phyloP scores from a whole-genome alignment of 2,888 invertebrate genomes.

The Cryptocephalus primarius region DNA sequence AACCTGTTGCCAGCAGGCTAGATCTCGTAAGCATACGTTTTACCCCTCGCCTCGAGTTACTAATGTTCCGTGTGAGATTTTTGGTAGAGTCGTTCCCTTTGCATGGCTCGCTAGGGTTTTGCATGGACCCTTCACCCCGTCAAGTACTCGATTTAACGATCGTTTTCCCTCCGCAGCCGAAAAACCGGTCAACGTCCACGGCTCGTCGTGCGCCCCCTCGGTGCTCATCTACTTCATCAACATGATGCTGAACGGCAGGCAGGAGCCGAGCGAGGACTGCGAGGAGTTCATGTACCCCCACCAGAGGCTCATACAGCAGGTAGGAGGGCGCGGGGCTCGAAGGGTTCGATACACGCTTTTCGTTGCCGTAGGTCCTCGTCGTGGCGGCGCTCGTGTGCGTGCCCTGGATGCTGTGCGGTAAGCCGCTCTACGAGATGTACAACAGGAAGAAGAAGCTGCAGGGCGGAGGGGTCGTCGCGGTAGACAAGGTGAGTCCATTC shows the following conservation, averaged over 20 bases:
- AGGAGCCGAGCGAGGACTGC: constrained; percentile 35
- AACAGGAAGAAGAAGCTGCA: constrained; percentile 21
- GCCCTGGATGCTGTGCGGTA: constrained; percentile 68
- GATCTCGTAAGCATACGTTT: too few relatives aligned
- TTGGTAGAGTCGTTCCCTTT: too few relatives aligned
- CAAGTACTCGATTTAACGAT: too few relatives aligned
- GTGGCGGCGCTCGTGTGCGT: constrained; percentile 56
- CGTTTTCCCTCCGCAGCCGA: neutral
- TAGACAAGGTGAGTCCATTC: constrained; percentile 6
- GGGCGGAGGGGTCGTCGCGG: constrained; percentile 1
- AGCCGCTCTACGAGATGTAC: constrained; percentile 55
- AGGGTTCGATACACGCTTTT: too few relatives aligned
- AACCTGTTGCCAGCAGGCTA: too few relatives aligned
- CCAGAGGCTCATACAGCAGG: constrained; percentile 31
- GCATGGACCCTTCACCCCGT: too few relatives aligned
- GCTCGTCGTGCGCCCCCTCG: constrained; percentile 57
- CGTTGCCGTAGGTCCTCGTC: constrained; percentile 28
- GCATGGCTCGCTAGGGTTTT: too few relatives aligned
- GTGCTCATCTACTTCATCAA: constrained; percentile 68
- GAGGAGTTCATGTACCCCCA: constrained; percentile 48
- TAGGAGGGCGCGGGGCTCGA: too few relatives aligned
- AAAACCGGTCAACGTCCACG: constrained; percentile 13
- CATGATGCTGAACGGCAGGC: constrained; percentile 54
- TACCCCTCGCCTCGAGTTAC: too few relatives aligned
- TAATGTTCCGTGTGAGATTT: too few relatives aligned